Conservation (phyloP, 1,140 invertebrate genomes). For the Pseudomyrmex dendroicus region DNA sequence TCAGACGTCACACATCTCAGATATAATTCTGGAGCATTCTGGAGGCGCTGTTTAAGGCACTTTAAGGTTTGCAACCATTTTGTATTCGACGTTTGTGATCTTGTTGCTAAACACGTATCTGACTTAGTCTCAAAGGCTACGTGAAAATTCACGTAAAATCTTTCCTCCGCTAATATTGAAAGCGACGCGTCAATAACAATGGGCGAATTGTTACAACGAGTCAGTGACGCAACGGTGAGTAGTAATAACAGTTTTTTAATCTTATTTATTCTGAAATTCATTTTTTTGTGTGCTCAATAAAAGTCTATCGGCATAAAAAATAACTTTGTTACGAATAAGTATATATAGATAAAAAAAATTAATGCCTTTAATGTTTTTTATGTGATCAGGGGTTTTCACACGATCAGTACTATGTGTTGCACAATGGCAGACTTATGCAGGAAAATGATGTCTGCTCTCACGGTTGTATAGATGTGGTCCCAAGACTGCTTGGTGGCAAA, state of each 20-base stretch:
- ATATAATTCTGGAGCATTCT: no score
- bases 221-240: conserved; percentile 51
- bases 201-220: conserved; percentile 8
- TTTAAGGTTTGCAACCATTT: no score
- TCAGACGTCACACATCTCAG: no score
- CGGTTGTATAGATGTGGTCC: conserved; percentile 79
- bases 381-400: conserved; percentile 75
- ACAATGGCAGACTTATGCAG: conserved; percentile 83
- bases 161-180: conserved; percentile 12
- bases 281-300: not conserved
- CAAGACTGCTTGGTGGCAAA: conserved; percentile 90
- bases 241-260: not conserved
- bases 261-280: not conserved
- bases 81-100: no score
- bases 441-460: conserved; percentile 59
- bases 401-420: conserved; percentile 83
- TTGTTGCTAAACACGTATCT: no score
- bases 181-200: conserved; percentile 10
- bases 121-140: no score
- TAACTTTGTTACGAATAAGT: not conserved
- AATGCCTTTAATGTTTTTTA: conserved; percentile 45
- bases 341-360: not conserved
- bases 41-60: no score
- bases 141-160: no score
- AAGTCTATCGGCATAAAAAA: not conserved